A percentile compares a stretch with the other conserved stretches of the same genome.
Evolutionary conservation across 2,113 vertebrate species (phyloP).

Genomic region (Pelodiscus sinensis): DNA sequence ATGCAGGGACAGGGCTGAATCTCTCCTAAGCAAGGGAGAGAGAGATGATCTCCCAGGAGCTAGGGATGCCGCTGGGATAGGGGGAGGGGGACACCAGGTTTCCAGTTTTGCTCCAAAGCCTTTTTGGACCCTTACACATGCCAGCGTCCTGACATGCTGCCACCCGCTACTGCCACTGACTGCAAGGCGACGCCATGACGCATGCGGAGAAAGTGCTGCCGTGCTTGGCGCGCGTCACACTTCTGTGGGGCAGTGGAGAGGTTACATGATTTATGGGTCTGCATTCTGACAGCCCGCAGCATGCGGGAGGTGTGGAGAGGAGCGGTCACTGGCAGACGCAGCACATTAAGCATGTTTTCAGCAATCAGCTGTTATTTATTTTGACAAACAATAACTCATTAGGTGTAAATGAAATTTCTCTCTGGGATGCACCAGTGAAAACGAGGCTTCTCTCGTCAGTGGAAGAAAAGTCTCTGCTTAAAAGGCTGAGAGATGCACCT

Average conservation of each 20-base stretch:
- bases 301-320: neutral
- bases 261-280: neutral
- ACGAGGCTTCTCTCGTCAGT: fast-evolving
- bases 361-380: neutral
- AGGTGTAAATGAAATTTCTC: neutral
- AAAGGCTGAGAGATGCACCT: neutral
- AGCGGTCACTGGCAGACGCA: neutral
- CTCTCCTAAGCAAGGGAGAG: neutral
- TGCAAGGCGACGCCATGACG: no score
- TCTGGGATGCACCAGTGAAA: neutral
- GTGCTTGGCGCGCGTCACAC: neutral
- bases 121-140: neutral
- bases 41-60: neutral
- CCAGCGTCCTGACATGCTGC: neutral
- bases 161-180: neutral
- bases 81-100: neutral
- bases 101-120: neutral
- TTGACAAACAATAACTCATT: neutral
- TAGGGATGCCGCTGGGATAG: neutral
- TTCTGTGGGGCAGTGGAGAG: neutral
- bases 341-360: neutral
- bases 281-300: neutral
- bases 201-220: fast-evolving
- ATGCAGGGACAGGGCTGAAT: neutral
- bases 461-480: neutral